phyloP scores from a whole-genome alignment of 2,888 invertebrate genomes.

The Lymantria monacha region DNA sequence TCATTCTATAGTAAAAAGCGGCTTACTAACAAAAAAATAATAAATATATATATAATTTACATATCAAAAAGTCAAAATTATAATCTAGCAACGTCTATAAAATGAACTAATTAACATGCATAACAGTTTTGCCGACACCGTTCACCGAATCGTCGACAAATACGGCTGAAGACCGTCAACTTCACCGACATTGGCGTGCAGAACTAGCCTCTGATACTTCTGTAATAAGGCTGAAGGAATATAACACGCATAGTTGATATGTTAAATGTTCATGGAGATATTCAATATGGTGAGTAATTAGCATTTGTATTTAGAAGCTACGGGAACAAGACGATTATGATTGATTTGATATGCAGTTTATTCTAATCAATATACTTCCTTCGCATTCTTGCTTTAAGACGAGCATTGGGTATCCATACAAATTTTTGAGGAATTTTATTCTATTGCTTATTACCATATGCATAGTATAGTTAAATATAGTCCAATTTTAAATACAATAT shows the following conservation, averaged over 20 bases:
- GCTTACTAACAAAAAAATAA: too few relatives aligned
- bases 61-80: not conserved
- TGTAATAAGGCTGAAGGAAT: slow-evolving; percentile 31
- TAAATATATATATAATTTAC: too few relatives aligned
- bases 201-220: slow-evolving; percentile 37
- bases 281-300: slow-evolving; percentile 29
- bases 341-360: slow-evolving; percentile 11
- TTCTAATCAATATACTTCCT: slow-evolving; percentile 16
- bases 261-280: slow-evolving; percentile 36
- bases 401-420: too few relatives aligned
- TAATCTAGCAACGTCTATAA: not conserved
- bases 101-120: slow-evolving; percentile 12
- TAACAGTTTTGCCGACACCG: slow-evolving; percentile 22
- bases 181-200: slow-evolving; percentile 19
- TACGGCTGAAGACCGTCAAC: slow-evolving; percentile 24
- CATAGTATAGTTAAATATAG: too few relatives aligned
- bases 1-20: too few relatives aligned
- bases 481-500: too few relatives aligned
- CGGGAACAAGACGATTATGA: slow-evolving; percentile 16
- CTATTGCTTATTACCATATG: too few relatives aligned
- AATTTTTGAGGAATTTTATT: too few relatives aligned
- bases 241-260: slow-evolving; percentile 19
- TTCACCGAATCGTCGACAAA: slow-evolving; percentile 22
- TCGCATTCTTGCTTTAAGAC: slow-evolving; percentile 1
- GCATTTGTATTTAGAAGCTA: slow-evolving; percentile 26